Evolutionary conservation across 2,113 vertebrate species (phyloP).

Genomic region (Eudyptes chrysolophus): DNA sequence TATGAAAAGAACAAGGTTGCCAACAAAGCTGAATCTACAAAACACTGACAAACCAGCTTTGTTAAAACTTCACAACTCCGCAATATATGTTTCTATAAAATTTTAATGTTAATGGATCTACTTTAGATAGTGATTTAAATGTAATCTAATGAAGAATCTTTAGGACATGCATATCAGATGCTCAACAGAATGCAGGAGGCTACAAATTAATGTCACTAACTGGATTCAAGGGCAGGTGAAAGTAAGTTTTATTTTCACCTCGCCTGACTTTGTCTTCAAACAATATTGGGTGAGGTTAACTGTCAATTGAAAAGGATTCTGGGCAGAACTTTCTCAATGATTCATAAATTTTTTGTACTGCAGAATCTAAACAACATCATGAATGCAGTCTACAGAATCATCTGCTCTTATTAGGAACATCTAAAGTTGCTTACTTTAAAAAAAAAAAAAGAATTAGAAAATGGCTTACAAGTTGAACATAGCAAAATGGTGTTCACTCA

Average conservation of each 20-base stretch:
- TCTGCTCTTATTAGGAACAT: neutral
- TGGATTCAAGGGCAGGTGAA: neutral
- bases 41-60: neutral
- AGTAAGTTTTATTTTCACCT: neutral
- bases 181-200: neutral
- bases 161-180: neutral
- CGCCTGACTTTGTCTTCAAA: neutral
- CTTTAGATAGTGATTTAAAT: constrained; percentile 8
- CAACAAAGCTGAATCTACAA: constrained; percentile 19
- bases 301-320: neutral
- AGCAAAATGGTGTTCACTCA: neutral
- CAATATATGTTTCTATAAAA: constrained; percentile 10
- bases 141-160: neutral
- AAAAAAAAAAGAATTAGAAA: neutral
- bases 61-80: neutral
- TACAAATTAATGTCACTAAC: neutral
- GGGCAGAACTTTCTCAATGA: neutral
- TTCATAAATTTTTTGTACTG: neutral
- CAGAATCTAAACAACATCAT: neutral
- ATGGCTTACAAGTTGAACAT: neutral
- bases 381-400: neutral
- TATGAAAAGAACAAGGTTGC: constrained; percentile 6
- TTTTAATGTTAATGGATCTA: neutral
- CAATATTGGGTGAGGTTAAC: neutral
- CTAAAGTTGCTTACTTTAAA: too few species aligned